Evolutionary conservation across 2,888 invertebrate genomes (phyloP).

Genomic region (Pyrrhosoma nymphula): DNA sequence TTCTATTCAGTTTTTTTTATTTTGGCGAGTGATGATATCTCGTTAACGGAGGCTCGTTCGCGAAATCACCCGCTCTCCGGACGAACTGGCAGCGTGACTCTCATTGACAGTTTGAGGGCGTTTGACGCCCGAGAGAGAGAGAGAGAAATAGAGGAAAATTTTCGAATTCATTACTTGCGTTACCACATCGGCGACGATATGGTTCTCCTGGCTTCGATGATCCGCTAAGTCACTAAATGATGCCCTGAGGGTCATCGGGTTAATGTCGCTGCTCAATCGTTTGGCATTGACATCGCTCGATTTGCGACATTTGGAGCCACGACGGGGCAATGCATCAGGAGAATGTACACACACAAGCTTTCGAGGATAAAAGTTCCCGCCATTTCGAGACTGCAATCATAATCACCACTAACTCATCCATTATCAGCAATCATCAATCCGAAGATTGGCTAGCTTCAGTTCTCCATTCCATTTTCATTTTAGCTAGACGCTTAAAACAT

Average conservation of each 20-base stretch:
- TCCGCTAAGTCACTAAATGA: not conserved
- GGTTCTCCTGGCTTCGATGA: not conserved
- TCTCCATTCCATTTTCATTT: too few species aligned
- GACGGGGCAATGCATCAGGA: too few species aligned
- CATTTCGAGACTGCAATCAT: too few species aligned
- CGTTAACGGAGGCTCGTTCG: not conserved
- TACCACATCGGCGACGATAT: not conserved
- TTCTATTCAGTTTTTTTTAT: not conserved
- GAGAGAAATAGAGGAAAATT: not conserved
- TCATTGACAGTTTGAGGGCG: slow-evolving; percentile 33
- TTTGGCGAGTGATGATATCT: not conserved
- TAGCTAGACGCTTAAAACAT: too few species aligned
- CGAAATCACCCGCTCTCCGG: not conserved
- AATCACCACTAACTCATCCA: too few species aligned
- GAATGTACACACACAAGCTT: too few species aligned
- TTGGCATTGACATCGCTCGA: not conserved
- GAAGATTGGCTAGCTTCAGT: too few species aligned
- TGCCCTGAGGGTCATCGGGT: not conserved
- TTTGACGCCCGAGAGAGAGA: not conserved
- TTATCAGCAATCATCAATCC: too few species aligned
- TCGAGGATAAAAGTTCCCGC: too few species aligned
- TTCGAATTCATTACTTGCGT: not conserved
- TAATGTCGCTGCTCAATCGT: not conserved
- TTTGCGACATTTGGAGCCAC: not conserved
- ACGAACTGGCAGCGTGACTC: not conserved